Percentiles rank a stretch among this genome's conserved stretches.
phyloP scores from a whole-genome alignment of 2,888 invertebrate genomes.

The Pilophorus perplexus region DNA sequence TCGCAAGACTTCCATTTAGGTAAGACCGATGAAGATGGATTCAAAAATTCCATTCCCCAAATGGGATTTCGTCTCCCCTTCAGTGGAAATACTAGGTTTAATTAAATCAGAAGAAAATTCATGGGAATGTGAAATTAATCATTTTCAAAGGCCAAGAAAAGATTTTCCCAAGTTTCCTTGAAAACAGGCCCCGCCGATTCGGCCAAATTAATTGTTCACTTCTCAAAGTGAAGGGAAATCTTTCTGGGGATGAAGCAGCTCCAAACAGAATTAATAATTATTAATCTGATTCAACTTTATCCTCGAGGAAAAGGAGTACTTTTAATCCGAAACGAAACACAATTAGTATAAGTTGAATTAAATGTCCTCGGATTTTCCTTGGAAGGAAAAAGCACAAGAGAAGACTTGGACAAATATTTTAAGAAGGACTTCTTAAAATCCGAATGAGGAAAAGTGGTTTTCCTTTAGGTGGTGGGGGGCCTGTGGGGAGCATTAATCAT shows the following conservation, averaged over 20 bases:
- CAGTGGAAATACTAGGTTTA: not conserved
- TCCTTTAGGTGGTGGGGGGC: too few species aligned
- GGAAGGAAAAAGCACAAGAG: constrained; percentile 9
- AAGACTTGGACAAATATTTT: constrained; percentile 45
- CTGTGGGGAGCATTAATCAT: constrained; percentile 46
- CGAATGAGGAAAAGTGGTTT: constrained; percentile 43
- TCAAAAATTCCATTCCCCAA: not conserved
- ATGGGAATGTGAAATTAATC: constrained; percentile 31
- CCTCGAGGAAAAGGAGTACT: constrained; percentile 28
- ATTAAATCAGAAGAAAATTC: constrained; percentile 28
- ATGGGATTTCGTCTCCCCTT: not conserved
- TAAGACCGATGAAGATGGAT: constrained; percentile 22
- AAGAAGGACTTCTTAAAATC: constrained; percentile 47
- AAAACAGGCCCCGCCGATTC: constrained; percentile 13
- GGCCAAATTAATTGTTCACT: constrained; percentile 38
- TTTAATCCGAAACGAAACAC: constrained; percentile 46
- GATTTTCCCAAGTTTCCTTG: not conserved
- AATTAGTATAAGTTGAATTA: constrained; percentile 47
- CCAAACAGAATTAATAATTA: constrained; percentile 45
- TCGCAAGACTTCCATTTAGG: too few species aligned
- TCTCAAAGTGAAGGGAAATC: constrained; percentile 35
- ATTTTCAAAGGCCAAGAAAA: constrained; percentile 12
- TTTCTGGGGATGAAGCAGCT: constrained; percentile 37
- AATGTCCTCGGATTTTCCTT: constrained; percentile 39
- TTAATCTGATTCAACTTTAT: constrained; percentile 46